A percentile compares a stretch with the other conserved stretches of the same genome.
Conservation (phyloP, 2,797 vertebrate genomes). For the Danio choprae region DNA sequence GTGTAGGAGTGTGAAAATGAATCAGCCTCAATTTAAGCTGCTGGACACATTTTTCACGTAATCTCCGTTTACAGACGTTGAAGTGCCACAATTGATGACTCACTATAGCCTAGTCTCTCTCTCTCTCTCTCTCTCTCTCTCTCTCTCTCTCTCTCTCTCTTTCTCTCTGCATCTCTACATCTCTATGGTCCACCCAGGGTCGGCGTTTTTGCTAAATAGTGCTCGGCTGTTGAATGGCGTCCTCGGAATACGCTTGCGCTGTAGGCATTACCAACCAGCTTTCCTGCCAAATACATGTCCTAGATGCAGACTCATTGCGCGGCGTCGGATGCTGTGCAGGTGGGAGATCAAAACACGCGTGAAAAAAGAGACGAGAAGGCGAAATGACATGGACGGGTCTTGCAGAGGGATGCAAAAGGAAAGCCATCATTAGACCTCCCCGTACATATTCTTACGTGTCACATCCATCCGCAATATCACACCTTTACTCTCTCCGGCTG, state of each 20-base stretch:
- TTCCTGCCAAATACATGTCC: constrained; percentile 56
- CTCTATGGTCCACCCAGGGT: constrained; percentile 42
- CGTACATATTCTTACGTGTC: background rate
- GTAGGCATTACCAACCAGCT: constrained; percentile 45
- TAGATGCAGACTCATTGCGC: constrained; percentile 35
- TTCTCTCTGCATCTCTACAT: constrained; percentile 10
- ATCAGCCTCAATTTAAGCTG: constrained; percentile 10
- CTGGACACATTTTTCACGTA: constrained; percentile 21
- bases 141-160: background rate
- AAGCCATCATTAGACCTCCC: background rate
- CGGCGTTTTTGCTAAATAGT: constrained; percentile 57
- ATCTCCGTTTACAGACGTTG: constrained; percentile 21
- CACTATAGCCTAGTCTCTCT: constrained; percentile 5
- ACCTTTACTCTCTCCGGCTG: constrained; percentile 45
- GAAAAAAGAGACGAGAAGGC: background rate
- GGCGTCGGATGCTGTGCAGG: constrained; percentile 44
- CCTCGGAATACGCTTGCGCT: constrained; percentile 55
- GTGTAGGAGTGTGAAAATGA: constrained; percentile 34
- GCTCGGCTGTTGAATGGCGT: constrained; percentile 57
- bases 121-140: background rate
- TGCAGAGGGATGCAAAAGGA: background rate
- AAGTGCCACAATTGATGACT: constrained; percentile 44
- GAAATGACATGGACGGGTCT: background rate
- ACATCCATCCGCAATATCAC: constrained; percentile 43
- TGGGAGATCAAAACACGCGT: constrained; percentile 22